Base-by-base conservation (phyloP, 2,888 invertebrate species). In the Eupithecia pulchellata region DNA sequence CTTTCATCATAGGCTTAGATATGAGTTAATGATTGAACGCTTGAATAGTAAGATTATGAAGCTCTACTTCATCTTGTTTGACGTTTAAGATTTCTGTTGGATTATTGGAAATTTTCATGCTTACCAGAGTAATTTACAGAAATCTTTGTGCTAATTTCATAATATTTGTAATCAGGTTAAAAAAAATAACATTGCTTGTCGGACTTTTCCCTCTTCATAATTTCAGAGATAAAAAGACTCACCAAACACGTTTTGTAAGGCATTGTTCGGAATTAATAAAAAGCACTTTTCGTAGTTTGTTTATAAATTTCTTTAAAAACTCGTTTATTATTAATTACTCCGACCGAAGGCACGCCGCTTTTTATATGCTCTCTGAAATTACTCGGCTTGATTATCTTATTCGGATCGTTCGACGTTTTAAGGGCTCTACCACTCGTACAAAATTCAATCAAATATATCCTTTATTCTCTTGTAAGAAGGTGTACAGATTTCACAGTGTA, bases 361-460 rank as follows among this genome's bases (percentile, higher is more conserved):
- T 90, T 61, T 91, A 91, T 91, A 86, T 89, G 77, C 84, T 79
- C 84, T 86, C 84, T 85, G 87, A 90, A 91, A 90, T 89, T 91
- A 88, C 88, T 86, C 86, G 87, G 83, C 84, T 91, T 91, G 91
- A 93, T 93, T 92, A 92, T 92, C 91, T 91, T 90, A 91, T 91
- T 91, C 89, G 89, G 84, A 86, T 88, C 89, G 88, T 83, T 83
- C 86, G 64, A 63, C 61, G 55, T 42, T 32, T 32, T 32, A 61
- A 36, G 34, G 64, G 65, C 67, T 63, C 36, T 62, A 55, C 66
- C 63, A 61, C 72, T 61, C 13, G 32, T 1, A 61, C 34, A 61
- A 34, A 34, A 61, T 34, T 25, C 34, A 20, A 25, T 13, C 11
- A 63, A 52, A 65, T 63, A 36, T 63, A 27, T 52, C 13, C 32